Evolutionary conservation across 2,888 invertebrate genomes (phyloP).

Genomic region (Rotaria macrura): DNA sequence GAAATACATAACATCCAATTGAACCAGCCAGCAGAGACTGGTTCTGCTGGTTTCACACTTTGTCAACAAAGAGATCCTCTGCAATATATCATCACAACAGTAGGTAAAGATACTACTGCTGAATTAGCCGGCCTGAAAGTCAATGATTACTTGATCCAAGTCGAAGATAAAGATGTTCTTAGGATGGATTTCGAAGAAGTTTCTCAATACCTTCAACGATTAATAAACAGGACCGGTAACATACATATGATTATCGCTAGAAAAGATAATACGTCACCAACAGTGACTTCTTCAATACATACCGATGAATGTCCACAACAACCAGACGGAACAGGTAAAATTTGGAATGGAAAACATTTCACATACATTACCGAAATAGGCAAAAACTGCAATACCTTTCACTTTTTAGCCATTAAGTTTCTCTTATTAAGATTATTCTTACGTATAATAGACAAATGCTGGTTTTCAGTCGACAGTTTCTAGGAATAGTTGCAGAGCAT

Average conservation of each 20-base stretch:
- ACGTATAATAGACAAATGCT: too few species aligned
- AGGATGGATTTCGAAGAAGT: background rate
- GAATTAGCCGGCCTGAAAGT: conserved; percentile 9
- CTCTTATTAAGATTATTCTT: too few species aligned
- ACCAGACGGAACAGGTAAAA: too few species aligned
- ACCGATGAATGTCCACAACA: too few species aligned
- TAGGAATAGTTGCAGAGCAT: too few species aligned
- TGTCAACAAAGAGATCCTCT: background rate
- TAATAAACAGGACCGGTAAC: background rate
- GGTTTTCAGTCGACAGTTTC: too few species aligned
- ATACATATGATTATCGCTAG: conserved; percentile 3
- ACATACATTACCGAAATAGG: too few species aligned
- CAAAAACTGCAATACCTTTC: too few species aligned
- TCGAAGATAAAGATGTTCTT: background rate
- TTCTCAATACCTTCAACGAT: background rate
- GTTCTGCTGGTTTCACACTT: background rate
- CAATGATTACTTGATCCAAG: background rate
- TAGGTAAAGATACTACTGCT: background rate
- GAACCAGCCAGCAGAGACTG: background rate
- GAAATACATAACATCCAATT: conserved; percentile 11
- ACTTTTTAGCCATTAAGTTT: too few species aligned
- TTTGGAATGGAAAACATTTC: too few species aligned
- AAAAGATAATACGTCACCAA: background rate
- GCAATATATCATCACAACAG: background rate
- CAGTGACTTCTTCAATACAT: background rate